Conservation (phyloP, 2,113 vertebrate genomes). For the Cololabis saira region DNA sequence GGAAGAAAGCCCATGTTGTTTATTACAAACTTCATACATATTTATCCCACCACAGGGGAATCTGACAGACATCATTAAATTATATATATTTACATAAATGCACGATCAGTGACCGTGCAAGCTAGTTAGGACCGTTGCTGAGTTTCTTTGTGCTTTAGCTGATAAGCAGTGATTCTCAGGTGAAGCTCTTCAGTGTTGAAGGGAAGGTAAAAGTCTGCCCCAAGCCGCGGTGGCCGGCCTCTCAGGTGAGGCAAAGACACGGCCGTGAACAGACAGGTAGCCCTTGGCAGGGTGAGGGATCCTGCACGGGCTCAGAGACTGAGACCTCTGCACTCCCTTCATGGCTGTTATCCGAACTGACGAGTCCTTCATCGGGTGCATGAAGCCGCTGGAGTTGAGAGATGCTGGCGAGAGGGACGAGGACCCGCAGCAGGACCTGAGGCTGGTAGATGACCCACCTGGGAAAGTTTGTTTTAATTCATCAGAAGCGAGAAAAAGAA, state of each 20-base stretch:
- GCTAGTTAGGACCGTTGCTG: too few species aligned
- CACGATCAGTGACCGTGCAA: too few species aligned
- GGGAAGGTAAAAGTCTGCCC: slow-evolving; percentile 24
- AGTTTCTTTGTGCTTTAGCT: neutral
- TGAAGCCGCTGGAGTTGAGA: neutral
- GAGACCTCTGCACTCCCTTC: slow-evolving; percentile 61
- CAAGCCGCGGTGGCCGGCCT: slow-evolving; percentile 41
- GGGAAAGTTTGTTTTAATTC: neutral
- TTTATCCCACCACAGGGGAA: too few species aligned
- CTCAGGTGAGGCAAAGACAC: slow-evolving; percentile 60
- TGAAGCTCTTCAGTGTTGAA: slow-evolving; percentile 32
- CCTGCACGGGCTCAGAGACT: slow-evolving; percentile 71
- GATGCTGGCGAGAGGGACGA: slow-evolving; percentile 13
- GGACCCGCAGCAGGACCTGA: slow-evolving; percentile 7
- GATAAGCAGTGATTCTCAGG: neutral
- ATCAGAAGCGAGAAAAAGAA: neutral
- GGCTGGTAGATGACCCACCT: slow-evolving; percentile 33
- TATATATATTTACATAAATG: too few species aligned
- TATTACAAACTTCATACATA: too few species aligned
- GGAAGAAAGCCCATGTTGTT: too few species aligned
- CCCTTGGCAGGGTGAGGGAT: slow-evolving; percentile 48
- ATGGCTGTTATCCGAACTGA: slow-evolving; percentile 7
- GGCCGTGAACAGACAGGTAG: slow-evolving; percentile 39
- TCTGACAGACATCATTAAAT: too few species aligned
- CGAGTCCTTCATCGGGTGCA: slow-evolving; percentile 9